Conservation (phyloP, 1,140 invertebrate species). For the Drosophila sulfurigaster region DNA sequence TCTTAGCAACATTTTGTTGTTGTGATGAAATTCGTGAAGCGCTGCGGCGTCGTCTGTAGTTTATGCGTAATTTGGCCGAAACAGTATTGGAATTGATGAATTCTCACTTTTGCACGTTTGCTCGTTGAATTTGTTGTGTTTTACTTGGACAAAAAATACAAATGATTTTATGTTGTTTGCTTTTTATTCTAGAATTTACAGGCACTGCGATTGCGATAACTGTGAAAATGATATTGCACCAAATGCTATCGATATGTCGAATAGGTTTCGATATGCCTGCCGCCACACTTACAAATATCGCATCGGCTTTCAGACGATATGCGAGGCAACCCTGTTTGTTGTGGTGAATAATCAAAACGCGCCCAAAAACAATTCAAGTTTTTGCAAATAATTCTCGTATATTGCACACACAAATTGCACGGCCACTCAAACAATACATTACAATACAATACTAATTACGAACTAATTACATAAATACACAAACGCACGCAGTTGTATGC, state of each 20-base stretch:
- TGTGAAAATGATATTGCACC: neutral
- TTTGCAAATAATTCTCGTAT: neutral
- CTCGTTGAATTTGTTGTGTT: slow-evolving; percentile 5
- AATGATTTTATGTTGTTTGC: slow-evolving; percentile 12
- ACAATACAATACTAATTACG: slow-evolving; percentile 30
- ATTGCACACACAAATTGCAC: slow-evolving; percentile 10
- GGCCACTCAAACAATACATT: slow-evolving; percentile 5
- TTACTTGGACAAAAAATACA: slow-evolving; percentile 1
- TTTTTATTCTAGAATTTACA: slow-evolving; percentile 34
- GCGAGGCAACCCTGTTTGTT: slow-evolving; percentile 2
- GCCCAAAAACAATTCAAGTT: slow-evolving; percentile 11
- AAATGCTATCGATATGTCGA: slow-evolving; percentile 13
- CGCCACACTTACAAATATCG: neutral
- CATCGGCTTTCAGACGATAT: no score
- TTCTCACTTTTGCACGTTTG: neutral
- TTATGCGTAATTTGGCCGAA: slow-evolving; percentile 4
- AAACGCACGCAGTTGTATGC: neutral
- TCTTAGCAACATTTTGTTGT: slow-evolving; percentile 66
- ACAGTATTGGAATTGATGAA: neutral
- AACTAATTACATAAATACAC: slow-evolving; percentile 15
- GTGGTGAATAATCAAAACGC: neutral
- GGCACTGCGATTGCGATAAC: neutral
- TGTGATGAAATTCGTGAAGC: slow-evolving; percentile 64
- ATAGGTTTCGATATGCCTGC: neutral
- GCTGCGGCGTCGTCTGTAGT: neutral